Conservation (phyloP, 2,888 invertebrate species). For the Deilephila porcellus region DNA sequence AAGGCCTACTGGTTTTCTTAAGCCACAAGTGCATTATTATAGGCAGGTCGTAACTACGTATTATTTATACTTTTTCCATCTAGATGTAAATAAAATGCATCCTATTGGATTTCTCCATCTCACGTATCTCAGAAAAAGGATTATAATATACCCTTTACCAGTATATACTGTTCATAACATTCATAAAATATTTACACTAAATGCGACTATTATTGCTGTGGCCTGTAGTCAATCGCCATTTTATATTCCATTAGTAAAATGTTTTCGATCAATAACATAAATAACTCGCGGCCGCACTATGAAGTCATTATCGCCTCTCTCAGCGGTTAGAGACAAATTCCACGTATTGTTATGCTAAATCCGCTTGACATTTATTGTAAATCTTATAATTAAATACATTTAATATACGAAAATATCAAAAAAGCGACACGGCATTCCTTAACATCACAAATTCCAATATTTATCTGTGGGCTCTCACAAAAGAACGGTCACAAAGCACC, state of each 20-base stretch:
- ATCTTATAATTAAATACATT: conserved; percentile 18
- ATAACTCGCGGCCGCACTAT: conserved; percentile 13
- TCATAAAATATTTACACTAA: neutral
- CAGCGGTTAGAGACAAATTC: conserved; percentile 7
- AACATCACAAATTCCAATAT: conserved; percentile 19
- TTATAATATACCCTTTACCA: no score
- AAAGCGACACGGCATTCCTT: conserved; percentile 9
- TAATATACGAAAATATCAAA: conserved; percentile 18
- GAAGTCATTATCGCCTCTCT: conserved; percentile 25
- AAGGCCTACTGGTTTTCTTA: no score
- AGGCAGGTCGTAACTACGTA: no score
- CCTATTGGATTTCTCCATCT: no score
- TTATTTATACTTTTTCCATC: no score
- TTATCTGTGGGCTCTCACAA: conserved; percentile 20
- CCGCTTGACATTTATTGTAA: conserved; percentile 17
- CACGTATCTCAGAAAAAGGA: neutral
- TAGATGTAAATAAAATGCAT: neutral
- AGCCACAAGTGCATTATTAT: no score
- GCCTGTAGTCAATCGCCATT: conserved; percentile 14
- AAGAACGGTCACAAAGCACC: conserved; percentile 22
- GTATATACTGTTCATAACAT: neutral
- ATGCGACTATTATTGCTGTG: conserved; percentile 1
- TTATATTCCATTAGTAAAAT: conserved; percentile 26
- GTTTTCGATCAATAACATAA: conserved; percentile 17
- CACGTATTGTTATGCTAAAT: conserved; percentile 24